phyloP scores from a whole-genome alignment of 2,888 invertebrate species.

The Eupithecia pulchellata region DNA sequence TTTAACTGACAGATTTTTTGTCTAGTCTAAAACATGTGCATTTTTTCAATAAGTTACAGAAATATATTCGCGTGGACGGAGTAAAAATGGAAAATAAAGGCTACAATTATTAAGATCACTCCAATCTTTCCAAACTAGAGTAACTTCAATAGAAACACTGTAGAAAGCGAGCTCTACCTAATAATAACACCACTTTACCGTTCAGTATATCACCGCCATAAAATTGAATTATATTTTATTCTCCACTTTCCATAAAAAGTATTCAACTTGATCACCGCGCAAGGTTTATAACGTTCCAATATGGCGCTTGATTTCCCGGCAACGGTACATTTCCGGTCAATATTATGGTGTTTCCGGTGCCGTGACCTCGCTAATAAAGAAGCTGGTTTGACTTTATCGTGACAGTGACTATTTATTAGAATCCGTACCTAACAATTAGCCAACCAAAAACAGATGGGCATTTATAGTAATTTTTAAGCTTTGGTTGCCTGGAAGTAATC shows the following conservation, averaged over 20 bases:
- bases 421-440: not conserved
- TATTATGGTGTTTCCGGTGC: slow-evolving; percentile 58
- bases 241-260: slow-evolving; percentile 34
- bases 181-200: slow-evolving; percentile 8
- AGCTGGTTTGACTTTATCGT: slow-evolving; percentile 30
- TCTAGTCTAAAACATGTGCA: no score
- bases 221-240: slow-evolving; percentile 27
- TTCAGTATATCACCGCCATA: slow-evolving; percentile 27
- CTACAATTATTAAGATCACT: no score
- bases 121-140: no score
- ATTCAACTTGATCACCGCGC: slow-evolving; percentile 25
- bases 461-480: no score
- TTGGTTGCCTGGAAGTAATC: no score
- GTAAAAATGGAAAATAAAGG: no score
- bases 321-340: slow-evolving; percentile 53
- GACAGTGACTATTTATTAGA: slow-evolving; percentile 16
- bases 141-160: not conserved
- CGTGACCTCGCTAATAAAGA: slow-evolving; percentile 43
- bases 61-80: no score
- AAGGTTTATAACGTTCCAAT: slow-evolving; percentile 42
- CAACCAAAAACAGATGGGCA: not conserved
- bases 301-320: slow-evolving; percentile 60
- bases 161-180: slow-evolving; percentile 21
- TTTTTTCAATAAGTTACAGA: no score
- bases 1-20: no score